Evolutionary conservation across 2,888 invertebrate genomes (phyloP), one percentile per base, ranked within the genome.

Genomic region (Nephrotoma flavescens): DNA sequence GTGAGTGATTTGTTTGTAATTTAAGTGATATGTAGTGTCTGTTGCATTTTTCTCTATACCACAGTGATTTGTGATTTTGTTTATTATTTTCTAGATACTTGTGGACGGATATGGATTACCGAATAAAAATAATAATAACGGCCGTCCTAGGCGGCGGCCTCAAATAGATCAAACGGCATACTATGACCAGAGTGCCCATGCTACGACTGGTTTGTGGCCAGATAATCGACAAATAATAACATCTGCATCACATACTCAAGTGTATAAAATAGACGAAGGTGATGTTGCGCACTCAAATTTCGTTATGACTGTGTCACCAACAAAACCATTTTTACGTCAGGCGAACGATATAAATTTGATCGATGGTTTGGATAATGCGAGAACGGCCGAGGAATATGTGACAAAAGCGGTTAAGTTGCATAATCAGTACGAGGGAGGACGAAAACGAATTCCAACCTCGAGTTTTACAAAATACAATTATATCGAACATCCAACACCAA

Each of bases 371-470:
- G 84, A 87, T 4, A 90, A 91, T 42, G 89, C 90, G 0, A 89
- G 90, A 87, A 90, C 91, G 9, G 92, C 91, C 2, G 91, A 90
- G 41, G 91, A 91, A 87, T 91, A 91, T 88, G 91, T 91, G 87
- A 89, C 89, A 15, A 91, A 91, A 87, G 91, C 91, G 85, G 89
- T 91, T 88, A 89, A 91, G 88, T 87, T 91, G 89, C 91, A 91
- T 87, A 42, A 31, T n/a, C 52, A 86, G 41, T 84, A 86, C 84
- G 57, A 83, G 31, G n/a, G 42, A 45, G 41, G 86, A 15, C 86
- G 83, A 86, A 85, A 11, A 85, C 7, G 45, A 0, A 83, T 87
- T 42, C 85, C 87, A 52, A 47, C 42, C 2, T 86, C 86, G 6
- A 84, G 87, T 7, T 86, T 85, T n/a, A 15, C 87, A 6, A 87